Evolutionary conservation across 2,888 invertebrate genomes (phyloP).

Genomic region (Chelonus formosanus): DNA sequence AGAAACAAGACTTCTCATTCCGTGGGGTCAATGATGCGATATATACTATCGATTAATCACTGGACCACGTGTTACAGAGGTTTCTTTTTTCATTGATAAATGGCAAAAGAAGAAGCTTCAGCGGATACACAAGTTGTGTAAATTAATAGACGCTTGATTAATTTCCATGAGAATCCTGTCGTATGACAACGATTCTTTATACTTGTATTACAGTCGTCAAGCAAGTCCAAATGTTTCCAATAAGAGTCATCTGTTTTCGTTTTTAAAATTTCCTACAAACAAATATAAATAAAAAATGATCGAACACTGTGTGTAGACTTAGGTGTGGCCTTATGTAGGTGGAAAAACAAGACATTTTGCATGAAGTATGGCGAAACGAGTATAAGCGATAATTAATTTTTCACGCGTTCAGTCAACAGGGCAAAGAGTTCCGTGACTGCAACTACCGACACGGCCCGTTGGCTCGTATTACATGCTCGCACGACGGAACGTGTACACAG

Average conservation of each 20-base stretch:
- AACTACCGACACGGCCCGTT: slow-evolving; percentile 58
- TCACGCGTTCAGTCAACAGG: slow-evolving; percentile 54
- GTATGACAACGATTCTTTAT: neutral
- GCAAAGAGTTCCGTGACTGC: slow-evolving; percentile 25
- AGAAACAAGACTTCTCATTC: slow-evolving; percentile 11
- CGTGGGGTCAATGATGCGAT: slow-evolving; percentile 42
- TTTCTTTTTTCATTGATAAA: slow-evolving; percentile 49
- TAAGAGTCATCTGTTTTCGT: too few relatives aligned
- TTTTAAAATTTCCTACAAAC: too few relatives aligned
- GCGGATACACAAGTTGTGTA: slow-evolving; percentile 29
- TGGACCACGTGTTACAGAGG: slow-evolving; percentile 36
- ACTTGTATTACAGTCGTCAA: neutral
- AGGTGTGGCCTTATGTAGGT: slow-evolving; percentile 16
- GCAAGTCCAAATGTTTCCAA: too few relatives aligned
- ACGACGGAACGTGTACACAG: slow-evolving; percentile 54
- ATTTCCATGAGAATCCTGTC: slow-evolving; percentile 33
- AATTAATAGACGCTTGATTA: slow-evolving; percentile 47
- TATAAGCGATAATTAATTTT: slow-evolving; percentile 50
- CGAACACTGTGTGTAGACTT: neutral
- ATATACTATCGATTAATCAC: slow-evolving; percentile 53
- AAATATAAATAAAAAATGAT: too few relatives aligned
- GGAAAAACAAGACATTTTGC: slow-evolving; percentile 31
- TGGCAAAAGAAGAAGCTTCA: slow-evolving; percentile 43
- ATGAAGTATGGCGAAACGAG: slow-evolving; percentile 43
- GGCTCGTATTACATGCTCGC: slow-evolving; percentile 62